Evolutionary conservation across 2,113 vertebrate species (phyloP).

Genomic region (Bubo bubo): DNA sequence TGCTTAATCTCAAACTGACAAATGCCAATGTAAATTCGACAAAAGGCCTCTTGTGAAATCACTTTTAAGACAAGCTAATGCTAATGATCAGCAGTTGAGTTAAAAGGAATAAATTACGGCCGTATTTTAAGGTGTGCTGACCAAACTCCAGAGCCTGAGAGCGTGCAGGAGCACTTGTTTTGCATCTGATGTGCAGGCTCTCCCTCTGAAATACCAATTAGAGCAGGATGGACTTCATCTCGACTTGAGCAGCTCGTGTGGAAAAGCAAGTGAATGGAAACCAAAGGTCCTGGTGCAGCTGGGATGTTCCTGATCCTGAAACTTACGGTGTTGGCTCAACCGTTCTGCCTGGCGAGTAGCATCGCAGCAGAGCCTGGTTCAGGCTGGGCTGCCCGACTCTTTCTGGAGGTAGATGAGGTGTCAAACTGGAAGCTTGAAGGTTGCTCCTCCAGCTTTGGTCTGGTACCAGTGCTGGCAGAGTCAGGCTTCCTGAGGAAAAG

Average conservation of each 20-base stretch:
- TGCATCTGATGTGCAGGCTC: neutral
- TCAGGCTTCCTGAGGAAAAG: neutral
- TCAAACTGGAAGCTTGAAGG: neutral
- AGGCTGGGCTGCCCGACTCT: neutral
- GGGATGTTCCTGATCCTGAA: neutral
- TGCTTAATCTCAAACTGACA: conserved; percentile 43
- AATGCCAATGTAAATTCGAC: conserved; percentile 32
- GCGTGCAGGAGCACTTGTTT: accelerated
- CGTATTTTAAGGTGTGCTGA: neutral
- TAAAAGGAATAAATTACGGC: conserved; percentile 23
- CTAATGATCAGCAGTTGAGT: conserved; percentile 29
- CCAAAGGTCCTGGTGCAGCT: neutral
- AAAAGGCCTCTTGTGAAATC: conserved; percentile 64
- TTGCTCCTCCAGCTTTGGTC: neutral
- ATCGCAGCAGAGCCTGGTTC: accelerated
- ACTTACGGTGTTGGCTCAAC: neutral
- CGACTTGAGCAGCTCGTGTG: neutral
- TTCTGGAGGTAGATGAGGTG: neutral
- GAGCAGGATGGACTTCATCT: neutral
- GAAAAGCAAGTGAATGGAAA: neutral
- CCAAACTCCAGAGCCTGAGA: neutral
- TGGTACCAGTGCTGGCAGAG: neutral
- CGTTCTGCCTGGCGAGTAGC: accelerated
- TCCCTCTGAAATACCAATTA: neutral
- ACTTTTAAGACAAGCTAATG: conserved; percentile 33